Conservation (phyloP, 2,113 vertebrate species). For the Lepus timidus region DNA sequence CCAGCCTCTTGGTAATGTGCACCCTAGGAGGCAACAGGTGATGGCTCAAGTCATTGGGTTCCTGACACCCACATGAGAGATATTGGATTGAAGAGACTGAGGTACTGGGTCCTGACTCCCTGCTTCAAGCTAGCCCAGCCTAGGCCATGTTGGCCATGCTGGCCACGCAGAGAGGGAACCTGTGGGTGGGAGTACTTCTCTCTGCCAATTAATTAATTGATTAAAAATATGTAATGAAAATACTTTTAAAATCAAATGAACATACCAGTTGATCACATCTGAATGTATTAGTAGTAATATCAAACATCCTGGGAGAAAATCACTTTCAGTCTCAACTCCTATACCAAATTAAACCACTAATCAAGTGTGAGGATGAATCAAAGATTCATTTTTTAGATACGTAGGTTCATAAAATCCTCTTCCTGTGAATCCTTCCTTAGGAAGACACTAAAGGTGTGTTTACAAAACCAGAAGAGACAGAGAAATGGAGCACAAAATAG, state of each 20-base stretch:
- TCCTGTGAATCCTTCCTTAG: background rate
- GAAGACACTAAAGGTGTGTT: background rate
- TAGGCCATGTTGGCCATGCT: too few species aligned
- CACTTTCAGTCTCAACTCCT: background rate
- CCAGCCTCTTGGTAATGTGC: too few species aligned
- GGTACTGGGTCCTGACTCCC: too few species aligned
- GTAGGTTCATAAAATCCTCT: background rate
- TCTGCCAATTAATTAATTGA: too few species aligned
- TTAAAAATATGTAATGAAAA: background rate
- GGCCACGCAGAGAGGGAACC: too few species aligned
- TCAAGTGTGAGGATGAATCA: background rate
- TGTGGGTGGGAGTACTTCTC: too few species aligned
- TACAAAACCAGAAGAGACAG: background rate
- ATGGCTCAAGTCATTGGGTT: too few species aligned
- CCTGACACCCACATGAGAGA: too few species aligned
- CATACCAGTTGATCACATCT: background rate
- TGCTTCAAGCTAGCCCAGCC: too few species aligned
- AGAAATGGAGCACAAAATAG: background rate
- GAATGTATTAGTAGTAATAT: background rate
- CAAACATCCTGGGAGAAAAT: background rate
- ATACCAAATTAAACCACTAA: background rate
- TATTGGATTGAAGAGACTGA: too few species aligned
- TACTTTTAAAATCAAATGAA: background rate
- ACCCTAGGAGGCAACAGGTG: too few species aligned
- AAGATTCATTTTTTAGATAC: background rate